Evolutionary conservation across 2,888 invertebrate species (phyloP), one percentile per base, ranked within the genome.

Genomic region (Oeneis ivallda): DNA sequence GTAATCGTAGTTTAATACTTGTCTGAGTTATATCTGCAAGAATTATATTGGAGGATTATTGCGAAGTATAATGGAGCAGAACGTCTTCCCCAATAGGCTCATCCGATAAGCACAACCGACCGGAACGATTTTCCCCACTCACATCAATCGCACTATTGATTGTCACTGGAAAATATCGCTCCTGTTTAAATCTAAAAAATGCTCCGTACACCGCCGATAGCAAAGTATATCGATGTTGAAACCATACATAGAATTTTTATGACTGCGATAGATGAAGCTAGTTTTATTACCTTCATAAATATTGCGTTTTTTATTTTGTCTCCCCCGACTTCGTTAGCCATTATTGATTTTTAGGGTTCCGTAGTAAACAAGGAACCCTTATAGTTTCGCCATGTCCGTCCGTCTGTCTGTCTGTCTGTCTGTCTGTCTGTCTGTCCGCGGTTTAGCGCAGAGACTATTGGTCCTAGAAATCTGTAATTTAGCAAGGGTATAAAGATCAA

Each of bases 91-190:
- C 52, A 61, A 61, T 81, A 83, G 83, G 82, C 81, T 86, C 84
- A 88, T 87, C 85, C 84, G 87, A 87, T 86, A 82, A 85, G 82
- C 79, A 88, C 88, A 86, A 79, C 84, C 85, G 81, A 88, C 86
- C 86, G 91, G 88, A 90, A 90, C 90, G 82, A 69, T 71, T 79
- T 83, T 84, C 87, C 87, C 84, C 75, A 79, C 75, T 76, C 80
- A 74, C 82, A 85, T 86, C 87, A 87, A 84, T 89, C 86, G 80
- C 79, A 79, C 83, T 83, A 86, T 86, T 84, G 87, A 88, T 87
- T 85, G 82, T 78, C 75, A 73, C 75, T 74, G 71, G 69, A 82
- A 84, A 82, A 74, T 79, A 77, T 77, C 71, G 77, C 72, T 72
- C 75, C 73, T 73, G 77, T 80, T 80, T 76, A 72, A 79, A 79